Evolutionary conservation across 2,113 vertebrate genomes (phyloP).

Genomic region (Sula dactylatra): DNA sequence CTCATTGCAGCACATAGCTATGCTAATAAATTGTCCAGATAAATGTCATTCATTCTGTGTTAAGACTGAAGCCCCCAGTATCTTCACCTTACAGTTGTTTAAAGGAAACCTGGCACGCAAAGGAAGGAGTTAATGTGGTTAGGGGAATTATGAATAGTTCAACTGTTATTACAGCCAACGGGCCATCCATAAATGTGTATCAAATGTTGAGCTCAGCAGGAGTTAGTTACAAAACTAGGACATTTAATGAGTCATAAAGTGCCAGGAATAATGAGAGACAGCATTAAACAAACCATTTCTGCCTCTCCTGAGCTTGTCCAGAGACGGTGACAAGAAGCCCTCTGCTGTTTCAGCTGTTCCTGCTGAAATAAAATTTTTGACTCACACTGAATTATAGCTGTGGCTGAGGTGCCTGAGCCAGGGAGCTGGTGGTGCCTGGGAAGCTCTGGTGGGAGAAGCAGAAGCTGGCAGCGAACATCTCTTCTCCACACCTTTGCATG

Average conservation of each 20-base stretch:
- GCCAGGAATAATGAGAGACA: conserved; percentile 32
- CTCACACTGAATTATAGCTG: neutral
- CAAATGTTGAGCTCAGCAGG: conserved; percentile 59
- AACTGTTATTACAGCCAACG: conserved; percentile 11
- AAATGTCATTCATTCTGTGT: neutral
- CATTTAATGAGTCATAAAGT: conserved; percentile 53
- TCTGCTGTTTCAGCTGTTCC: conserved; percentile 54
- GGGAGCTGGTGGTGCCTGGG: neutral
- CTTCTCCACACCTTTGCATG: neutral
- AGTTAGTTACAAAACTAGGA: conserved; percentile 53
- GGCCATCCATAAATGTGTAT: conserved; percentile 52
- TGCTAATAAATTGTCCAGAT: neutral
- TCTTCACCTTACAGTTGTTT: neutral
- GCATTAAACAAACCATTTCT: conserved; percentile 54
- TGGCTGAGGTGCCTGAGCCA: neutral
- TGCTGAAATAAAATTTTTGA: neutral
- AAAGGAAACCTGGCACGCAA: neutral
- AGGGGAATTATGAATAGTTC: conserved; percentile 30
- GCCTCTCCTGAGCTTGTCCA: conserved; percentile 28
- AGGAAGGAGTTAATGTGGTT: conserved; percentile 28
- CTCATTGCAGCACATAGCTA: neutral
- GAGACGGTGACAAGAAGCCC: neutral
- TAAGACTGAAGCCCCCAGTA: neutral
- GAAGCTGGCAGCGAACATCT: neutral
- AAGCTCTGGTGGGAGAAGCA: neutral